Conservation (phyloP, 2,113 vertebrate species). For the Microtus pennsylvanicus region DNA sequence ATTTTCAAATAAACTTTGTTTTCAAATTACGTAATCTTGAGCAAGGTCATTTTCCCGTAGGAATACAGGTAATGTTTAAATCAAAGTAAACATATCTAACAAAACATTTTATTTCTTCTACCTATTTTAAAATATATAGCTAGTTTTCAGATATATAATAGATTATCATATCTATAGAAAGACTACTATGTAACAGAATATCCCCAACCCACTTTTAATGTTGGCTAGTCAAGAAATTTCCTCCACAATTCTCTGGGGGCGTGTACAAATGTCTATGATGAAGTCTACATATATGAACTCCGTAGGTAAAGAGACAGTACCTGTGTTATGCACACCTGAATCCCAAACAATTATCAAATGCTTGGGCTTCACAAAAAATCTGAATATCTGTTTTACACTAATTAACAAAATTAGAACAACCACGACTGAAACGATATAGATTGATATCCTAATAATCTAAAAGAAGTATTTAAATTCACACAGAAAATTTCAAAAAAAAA, state of each 20-base stretch:
- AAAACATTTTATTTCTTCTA: background rate
- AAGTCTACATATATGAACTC: background rate
- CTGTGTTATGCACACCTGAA: background rate
- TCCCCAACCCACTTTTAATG: background rate
- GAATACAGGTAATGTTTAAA: background rate
- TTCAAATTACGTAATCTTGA: background rate
- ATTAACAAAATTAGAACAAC: slow-evolving; percentile 1
- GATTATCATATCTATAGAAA: background rate
- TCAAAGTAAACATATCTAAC: background rate
- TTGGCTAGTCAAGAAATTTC: background rate
- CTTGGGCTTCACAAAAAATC: background rate
- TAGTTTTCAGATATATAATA: background rate
- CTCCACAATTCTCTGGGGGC: background rate
- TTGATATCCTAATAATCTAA: background rate
- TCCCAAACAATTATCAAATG: background rate
- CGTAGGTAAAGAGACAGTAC: background rate
- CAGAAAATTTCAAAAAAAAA: background rate
- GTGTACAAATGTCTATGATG: background rate
- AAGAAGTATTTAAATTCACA: background rate
- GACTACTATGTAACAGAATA: background rate
- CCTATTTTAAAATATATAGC: background rate
- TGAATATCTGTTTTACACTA: background rate
- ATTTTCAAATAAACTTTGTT: background rate
- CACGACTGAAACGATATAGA: background rate
- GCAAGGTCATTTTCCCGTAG: background rate